Evolutionary conservation across 2,113 vertebrate genomes (phyloP).

Genomic region (Chascanopsetta lugubris): DNA sequence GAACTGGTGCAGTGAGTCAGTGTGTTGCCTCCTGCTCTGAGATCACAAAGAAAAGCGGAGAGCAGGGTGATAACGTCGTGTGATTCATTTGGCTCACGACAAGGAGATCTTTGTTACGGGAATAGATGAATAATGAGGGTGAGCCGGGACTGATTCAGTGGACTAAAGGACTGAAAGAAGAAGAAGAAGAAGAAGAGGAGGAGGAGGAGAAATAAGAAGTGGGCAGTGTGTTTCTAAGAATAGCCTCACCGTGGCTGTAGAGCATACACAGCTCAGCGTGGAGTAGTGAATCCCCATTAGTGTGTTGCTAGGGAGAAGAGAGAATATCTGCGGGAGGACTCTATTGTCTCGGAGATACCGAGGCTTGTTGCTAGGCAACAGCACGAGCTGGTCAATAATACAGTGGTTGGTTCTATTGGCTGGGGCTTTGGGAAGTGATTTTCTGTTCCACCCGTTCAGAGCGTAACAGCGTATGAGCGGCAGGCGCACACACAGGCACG

Average conservation of each 20-base stretch:
- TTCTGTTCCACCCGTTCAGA: conserved; percentile 66
- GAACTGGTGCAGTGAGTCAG: conserved; percentile 32
- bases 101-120: neutral
- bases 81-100: conserved; percentile 5
- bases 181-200: no score
- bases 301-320: conserved; percentile 70
- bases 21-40: neutral
- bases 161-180: neutral
- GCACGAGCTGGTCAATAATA: conserved; percentile 69
- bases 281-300: conserved; percentile 47
- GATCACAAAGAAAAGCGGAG: conserved; percentile 14
- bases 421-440: conserved; percentile 53
- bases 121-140: conserved; percentile 2
- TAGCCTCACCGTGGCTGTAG: conserved; percentile 41
- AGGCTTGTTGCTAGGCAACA: conserved; percentile 80
- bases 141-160: conserved; percentile 7
- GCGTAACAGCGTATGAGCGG: conserved; percentile 48
- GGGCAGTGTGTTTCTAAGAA: conserved; percentile 62
- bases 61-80: neutral
- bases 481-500: no score
- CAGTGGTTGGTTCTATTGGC: conserved; percentile 40
- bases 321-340: conserved; percentile 49
- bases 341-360: conserved; percentile 62
- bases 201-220: no score
- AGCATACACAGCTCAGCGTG: conserved; percentile 18